These are phyloP conservation scores for Galaxias olidus DNA, from an alignment of 2,797 vertebrate species.

Conservation along the genomic window DNA sequence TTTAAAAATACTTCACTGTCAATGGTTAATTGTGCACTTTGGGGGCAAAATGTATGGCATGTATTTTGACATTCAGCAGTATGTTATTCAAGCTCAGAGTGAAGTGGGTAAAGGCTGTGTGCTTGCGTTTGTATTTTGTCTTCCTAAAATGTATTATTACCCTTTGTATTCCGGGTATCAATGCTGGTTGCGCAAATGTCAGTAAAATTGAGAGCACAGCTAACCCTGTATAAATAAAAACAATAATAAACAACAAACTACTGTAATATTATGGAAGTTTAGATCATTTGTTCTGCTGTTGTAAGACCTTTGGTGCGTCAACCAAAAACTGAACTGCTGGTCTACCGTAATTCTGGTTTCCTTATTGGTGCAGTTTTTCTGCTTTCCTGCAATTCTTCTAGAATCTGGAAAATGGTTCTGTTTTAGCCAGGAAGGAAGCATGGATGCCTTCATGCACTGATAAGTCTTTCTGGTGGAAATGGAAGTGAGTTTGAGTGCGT, in stretches of 20 bases:
- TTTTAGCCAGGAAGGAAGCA: slow-evolving; percentile 77
- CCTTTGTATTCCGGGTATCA: too few relatives aligned
- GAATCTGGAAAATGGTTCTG: slow-evolving; percentile 61
- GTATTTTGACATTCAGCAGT: slow-evolving; percentile 2
- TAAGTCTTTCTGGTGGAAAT: slow-evolving; percentile 78
- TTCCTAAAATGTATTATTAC: too few relatives aligned
- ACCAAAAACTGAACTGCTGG: slow-evolving; percentile 40
- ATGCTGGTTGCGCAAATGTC: too few relatives aligned
- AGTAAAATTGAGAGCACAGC: too few relatives aligned
- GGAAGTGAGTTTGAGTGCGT: slow-evolving; percentile 73
- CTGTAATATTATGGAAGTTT: too few relatives aligned
- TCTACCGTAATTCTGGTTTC: slow-evolving; percentile 34
- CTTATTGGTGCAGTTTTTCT: slow-evolving; percentile 49
- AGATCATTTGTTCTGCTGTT: background rate
- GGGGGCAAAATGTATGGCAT: slow-evolving; percentile 7
- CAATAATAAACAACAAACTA: too few relatives aligned
- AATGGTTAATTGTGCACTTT: slow-evolving; percentile 40
- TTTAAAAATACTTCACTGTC: slow-evolving; percentile 29
- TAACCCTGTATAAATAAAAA: too few relatives aligned
- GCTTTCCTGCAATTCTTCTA: slow-evolving; percentile 79
- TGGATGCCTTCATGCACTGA: slow-evolving; percentile 71
- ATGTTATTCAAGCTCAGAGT: background rate
- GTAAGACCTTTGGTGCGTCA: slow-evolving; percentile 31
- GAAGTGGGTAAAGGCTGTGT: too few relatives aligned
- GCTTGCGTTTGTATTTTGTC: too few relatives aligned